These are phyloP conservation scores for Pseudococcus jackbeardsleyi DNA, from an alignment of 2,888 invertebrate genomes.

Conservation along the genomic window DNA sequence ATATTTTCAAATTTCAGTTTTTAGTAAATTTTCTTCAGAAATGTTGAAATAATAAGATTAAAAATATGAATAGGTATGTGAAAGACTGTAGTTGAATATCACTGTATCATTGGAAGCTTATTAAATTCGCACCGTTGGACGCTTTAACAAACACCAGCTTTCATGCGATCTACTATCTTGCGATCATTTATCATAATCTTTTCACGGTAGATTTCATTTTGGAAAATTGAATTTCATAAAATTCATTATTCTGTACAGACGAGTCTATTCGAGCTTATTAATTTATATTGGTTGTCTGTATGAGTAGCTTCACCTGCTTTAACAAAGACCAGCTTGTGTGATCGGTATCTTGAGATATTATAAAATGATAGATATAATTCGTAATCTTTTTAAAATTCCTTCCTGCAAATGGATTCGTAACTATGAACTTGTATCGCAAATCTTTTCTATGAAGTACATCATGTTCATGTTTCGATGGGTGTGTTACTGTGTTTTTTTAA, in stretches of 20 bases:
- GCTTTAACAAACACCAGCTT: not conserved
- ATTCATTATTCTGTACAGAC: not conserved
- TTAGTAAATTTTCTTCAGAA: too few relatives aligned
- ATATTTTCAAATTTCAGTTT: too few relatives aligned
- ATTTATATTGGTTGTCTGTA: not conserved
- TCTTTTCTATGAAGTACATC: not conserved
- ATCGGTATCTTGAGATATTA: not conserved
- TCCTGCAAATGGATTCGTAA: not conserved
- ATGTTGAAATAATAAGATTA: too few relatives aligned
- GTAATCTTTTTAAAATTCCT: not conserved
- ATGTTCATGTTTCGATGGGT: not conserved
- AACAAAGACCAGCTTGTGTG: not conserved
- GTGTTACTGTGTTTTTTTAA: conserved; percentile 11
- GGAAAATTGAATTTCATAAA: not conserved
- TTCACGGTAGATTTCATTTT: not conserved
- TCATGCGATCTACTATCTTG: not conserved
- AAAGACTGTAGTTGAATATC: too few relatives aligned
- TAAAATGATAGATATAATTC: not conserved
- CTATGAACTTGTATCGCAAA: not conserved
- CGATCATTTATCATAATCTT: not conserved
- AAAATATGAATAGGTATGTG: too few relatives aligned
- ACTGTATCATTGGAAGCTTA: too few relatives aligned
- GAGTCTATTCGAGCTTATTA: not conserved
- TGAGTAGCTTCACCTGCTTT: not conserved
- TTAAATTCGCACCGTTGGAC: not conserved